Evolutionary conservation across 1,140 invertebrate species (phyloP).

Genomic region (Ceratina calcarata): DNA sequence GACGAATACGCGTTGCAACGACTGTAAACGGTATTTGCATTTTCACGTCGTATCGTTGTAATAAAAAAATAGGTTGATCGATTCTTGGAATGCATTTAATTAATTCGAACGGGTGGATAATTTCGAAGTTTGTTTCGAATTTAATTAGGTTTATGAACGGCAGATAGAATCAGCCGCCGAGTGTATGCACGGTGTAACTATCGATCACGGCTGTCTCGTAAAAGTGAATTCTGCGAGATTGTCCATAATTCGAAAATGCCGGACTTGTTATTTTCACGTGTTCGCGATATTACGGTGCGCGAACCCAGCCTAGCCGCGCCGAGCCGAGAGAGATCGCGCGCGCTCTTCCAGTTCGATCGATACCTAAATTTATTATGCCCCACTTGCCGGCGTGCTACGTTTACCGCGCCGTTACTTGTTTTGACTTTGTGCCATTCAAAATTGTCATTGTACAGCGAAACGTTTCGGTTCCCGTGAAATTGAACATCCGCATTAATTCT

Average conservation of each 20-base stretch:
- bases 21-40: too few relatives aligned
- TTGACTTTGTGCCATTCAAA: constrained; percentile 33
- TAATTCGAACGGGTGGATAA: not conserved
- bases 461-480: not conserved
- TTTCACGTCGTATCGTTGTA: too few relatives aligned
- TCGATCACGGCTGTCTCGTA: constrained; percentile 42
- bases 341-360: constrained; percentile 46
- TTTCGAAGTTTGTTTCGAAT: constrained; percentile 34
- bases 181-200: constrained; percentile 1
- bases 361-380: constrained; percentile 53
- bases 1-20: too few relatives aligned
- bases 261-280: constrained; percentile 41
- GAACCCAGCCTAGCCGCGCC: too few relatives aligned
- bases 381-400: constrained; percentile 15
- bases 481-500: not conserved
- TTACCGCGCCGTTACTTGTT: constrained; percentile 38
- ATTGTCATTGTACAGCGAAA: constrained; percentile 3
- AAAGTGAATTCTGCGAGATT: constrained; percentile 37
- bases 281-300: not conserved
- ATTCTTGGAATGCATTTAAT: constrained; percentile 14
- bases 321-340: constrained; percentile 14
- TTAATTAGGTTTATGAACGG: constrained; percentile 39
- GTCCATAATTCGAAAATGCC: constrained; percentile 37
- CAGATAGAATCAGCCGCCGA: not conserved
- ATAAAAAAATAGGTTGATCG: too few relatives aligned